A percentile compares a stretch with the other conserved stretches of the same genome.
phyloP scores from a whole-genome alignment of 1,140 invertebrate genomes.

The Sitobion miscanthi region DNA sequence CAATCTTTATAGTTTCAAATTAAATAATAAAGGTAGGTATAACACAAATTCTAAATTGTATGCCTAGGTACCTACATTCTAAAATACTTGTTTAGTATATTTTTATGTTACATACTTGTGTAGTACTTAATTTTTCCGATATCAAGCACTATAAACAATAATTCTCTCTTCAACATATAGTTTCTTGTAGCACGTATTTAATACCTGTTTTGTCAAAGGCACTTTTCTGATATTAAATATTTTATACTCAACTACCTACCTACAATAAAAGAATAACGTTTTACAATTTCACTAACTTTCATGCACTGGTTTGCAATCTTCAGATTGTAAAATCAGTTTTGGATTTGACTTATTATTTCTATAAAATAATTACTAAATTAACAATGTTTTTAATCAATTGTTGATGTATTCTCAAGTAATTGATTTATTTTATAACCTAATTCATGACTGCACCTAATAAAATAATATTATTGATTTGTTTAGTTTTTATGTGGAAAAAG shows the following conservation, averaged over 20 bases:
- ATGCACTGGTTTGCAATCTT: neutral
- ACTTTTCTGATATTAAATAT: neutral
- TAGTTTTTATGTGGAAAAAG: neutral
- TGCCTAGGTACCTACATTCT: too few species aligned
- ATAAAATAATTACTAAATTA: neutral
- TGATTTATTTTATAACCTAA: neutral
- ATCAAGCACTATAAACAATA: neutral
- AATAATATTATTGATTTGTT: neutral
- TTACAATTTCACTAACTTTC: conserved; percentile 41
- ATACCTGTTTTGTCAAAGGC: conserved; percentile 20
- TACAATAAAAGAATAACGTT: neutral
- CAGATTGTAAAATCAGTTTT: neutral
- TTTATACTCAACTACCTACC: neutral
- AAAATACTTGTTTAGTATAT: neutral
- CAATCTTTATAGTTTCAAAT: neutral
- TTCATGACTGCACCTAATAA: neutral
- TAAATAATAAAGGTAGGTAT: neutral
- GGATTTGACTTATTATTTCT: neutral
- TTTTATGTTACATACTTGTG: neutral
- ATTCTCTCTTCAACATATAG: neutral
- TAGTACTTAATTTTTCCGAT: neutral
- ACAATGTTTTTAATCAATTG: neutral
- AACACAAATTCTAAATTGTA: neutral
- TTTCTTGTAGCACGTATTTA: neutral
- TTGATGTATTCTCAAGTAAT: neutral